Evolutionary conservation across 92 coral and sea anemone genomes (phyloP), one percentile per base, ranked within the genome.

Genomic region (Epizoanthus stellaris): DNA sequence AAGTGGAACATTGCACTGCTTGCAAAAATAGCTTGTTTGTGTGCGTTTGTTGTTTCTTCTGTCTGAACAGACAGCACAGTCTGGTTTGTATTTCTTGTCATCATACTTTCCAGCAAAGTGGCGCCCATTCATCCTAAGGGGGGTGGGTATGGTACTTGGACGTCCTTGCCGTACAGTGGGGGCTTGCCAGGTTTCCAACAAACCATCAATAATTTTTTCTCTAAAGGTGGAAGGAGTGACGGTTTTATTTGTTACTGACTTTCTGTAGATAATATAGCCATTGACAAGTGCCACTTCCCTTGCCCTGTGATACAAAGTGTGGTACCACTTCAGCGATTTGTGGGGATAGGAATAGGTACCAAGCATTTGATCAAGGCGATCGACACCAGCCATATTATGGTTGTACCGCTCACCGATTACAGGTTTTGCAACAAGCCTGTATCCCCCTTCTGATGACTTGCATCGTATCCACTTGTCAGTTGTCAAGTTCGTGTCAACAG

Each of bases 241-340:
- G 53, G 56, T 79, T 61, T 40, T 80, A 42, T 39, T 67, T 39
- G 84, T 63, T 11, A 63, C 43, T 63, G 13, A 21, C 80, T 82
- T 73, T 79, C 54, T 88, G 82, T 91, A 88, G 53, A 91, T 75
- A 64, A 91, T 91, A 66, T 75, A 91, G 38, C 89, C 87, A 87
- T 87, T 87, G 69, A 79, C 67, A 14, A 87, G 82, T 60, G 87
- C 82, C 72, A 84, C 84, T n/a, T 76, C 87, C 52, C 66, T 79
- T 43, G 45, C 79, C 60, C 79, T 67, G 82, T 52, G 84, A 77
- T 64, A 82, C 59, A 87, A 43, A 59, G 77, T 81, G 53, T 81
- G 77, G 80, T 79, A 87, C 91, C 91, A 82, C 79, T 82, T 82
- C 67, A 73, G 25, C 4, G 74, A 34, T 74, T 87, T 87, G 76